phyloP scores from a whole-genome alignment of 2,888 invertebrate species.

The Ellobium chinense region DNA sequence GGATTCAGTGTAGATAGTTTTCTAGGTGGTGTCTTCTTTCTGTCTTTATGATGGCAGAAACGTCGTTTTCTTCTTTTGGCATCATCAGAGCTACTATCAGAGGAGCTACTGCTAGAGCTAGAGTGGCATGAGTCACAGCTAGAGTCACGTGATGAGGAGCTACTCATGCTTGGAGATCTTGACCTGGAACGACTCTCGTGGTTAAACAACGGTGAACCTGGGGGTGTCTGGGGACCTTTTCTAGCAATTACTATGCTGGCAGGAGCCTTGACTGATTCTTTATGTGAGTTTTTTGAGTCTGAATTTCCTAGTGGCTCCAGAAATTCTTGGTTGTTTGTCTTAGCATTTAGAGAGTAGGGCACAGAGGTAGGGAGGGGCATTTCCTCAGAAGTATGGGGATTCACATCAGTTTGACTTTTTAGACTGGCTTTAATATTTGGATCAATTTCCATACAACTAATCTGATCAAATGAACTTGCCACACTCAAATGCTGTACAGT shows the following conservation, averaged over 20 bases:
- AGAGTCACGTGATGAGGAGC: constrained; percentile 49
- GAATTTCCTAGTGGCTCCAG: too few relatives aligned
- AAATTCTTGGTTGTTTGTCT: constrained; percentile 51
- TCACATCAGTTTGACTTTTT: too few relatives aligned
- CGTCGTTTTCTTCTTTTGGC: constrained; percentile 53
- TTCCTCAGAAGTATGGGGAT: constrained; percentile 30
- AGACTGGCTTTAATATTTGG: too few relatives aligned
- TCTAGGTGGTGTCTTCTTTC: constrained; percentile 34
- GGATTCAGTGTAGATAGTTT: constrained; percentile 33
- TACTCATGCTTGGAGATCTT: constrained; percentile 35
- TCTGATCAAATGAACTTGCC: too few relatives aligned
- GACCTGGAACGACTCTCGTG: constrained; percentile 47
- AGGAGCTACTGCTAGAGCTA: constrained; percentile 46
- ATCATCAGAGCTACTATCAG: constrained; percentile 54
- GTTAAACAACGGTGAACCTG: constrained; percentile 50
- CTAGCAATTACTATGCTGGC: too few relatives aligned
- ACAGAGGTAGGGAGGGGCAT: constrained; percentile 19
- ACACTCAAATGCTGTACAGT: too few relatives aligned
- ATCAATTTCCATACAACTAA: too few relatives aligned
- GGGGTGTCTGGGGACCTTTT: constrained; percentile 54
- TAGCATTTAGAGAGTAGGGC: constrained; percentile 35
- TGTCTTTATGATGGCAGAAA: constrained; percentile 13
- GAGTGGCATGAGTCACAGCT: constrained; percentile 50
- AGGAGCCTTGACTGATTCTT: too few relatives aligned
- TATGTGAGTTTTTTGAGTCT: too few relatives aligned